A percentile compares a stretch with the other conserved stretches of the same genome.
These are phyloP conservation scores for Lysiphlebus fabarum DNA, from an alignment of 1,140 invertebrate species.

Conservation along the genomic window DNA sequence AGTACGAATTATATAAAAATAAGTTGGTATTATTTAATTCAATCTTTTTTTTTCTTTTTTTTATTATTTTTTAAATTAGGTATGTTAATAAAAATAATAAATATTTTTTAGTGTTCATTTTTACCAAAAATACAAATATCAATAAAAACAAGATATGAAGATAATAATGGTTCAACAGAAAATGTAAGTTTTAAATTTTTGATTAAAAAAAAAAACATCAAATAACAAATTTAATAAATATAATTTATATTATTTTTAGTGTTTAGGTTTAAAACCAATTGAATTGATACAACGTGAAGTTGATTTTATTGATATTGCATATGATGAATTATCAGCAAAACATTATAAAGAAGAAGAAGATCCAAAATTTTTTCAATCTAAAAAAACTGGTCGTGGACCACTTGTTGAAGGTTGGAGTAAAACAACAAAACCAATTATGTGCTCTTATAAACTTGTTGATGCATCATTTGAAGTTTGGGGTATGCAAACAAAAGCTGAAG, in stretches of 20 bases:
- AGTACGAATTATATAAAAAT: conserved; percentile 36
- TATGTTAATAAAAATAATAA: conserved; percentile 30
- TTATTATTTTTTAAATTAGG: too few species aligned
- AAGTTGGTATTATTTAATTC: not conserved
- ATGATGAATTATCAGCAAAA: conserved; percentile 79
- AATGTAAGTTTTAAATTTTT: conserved; percentile 67
- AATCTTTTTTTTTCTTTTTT: conserved; percentile 23
- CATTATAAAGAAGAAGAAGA: conserved; percentile 90
- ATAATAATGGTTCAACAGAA: conserved; percentile 83
- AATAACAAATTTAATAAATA: too few species aligned
- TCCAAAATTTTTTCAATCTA: conserved; percentile 78
- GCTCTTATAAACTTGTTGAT: conserved; percentile 86
- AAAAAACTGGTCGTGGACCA: conserved; percentile 78
- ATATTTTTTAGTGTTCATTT: conserved; percentile 81
- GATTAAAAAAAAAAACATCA: not conserved
- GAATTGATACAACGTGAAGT: conserved; percentile 71
- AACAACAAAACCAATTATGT: conserved; percentile 79
- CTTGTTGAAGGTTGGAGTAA: conserved; percentile 79
- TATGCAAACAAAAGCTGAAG: conserved; percentile 84
- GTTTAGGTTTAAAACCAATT: conserved; percentile 70
- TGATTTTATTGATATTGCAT: conserved; percentile 83
- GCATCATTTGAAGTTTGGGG: conserved; percentile 91
- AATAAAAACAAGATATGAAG: conserved; percentile 86
- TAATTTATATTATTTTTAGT: conserved; percentile 56
- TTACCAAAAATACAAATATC: conserved; percentile 83